Base-by-base conservation (phyloP, 2,113 vertebrate species). In the Prunella fulvescens region DNA sequence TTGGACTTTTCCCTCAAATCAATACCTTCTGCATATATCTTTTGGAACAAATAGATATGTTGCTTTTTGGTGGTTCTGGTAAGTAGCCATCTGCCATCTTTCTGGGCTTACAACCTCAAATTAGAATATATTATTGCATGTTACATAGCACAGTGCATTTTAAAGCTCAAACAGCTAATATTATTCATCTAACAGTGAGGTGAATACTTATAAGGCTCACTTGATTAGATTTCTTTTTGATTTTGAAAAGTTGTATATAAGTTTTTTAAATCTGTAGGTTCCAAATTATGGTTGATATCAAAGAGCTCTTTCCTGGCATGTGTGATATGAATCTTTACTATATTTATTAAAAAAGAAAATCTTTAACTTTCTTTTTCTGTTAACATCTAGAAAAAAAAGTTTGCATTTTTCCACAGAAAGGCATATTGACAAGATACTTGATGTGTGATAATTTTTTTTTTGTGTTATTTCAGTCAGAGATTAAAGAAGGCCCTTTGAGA, bases 1-100 rank as follows among this genome's bases (percentile, higher is more conserved):
- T 99, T 35, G 99, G 99, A 47, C 98, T 99, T 93, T 99, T 99
- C 92, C 99, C 99, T 54, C 99, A 99, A 97, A 99, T 99, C 97
- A 99, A 99, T 98, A 99, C 99, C 50, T 99, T 99, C 95, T 98
- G 98, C 89, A 98, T 98, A 65, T 99, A 99, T 95, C 96, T 99
- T 88, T 95, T 99, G 97, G 99, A 99, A 93, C 99, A 99, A 97
- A 97, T 99, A 16, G 99, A 99, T 96, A 99, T 99, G 97, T 98
- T 99, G 94, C 83, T 99, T 71, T 99, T 99, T 80, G 99, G 99
- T 22, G 99, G 99, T 61, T 99, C 99, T 96, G 99, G 99, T 99
- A 94, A 95, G 98, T 97, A 67, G 3, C 22, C 17, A 72, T 22
- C 40, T 61, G 26, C 53, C 29, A 33, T 57, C 11, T 67, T 77